These are phyloP conservation scores for Elegia similella DNA, from an alignment of 2,888 invertebrate species.

Conservation along the genomic window DNA sequence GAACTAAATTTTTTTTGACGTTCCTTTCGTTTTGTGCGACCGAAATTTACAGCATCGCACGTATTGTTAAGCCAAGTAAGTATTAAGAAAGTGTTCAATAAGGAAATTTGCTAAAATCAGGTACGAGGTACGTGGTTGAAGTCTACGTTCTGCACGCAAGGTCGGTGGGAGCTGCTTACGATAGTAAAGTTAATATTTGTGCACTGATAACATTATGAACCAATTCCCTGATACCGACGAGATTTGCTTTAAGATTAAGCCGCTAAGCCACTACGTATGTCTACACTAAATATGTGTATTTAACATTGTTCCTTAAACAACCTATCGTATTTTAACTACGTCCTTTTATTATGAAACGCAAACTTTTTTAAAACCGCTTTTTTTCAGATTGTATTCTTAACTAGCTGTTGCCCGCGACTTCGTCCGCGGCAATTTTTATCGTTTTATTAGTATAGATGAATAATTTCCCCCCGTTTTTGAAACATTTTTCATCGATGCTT, in stretches of 20 bases:
- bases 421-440: too few relatives aligned
- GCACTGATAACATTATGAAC: conserved; percentile 75
- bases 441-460: too few relatives aligned
- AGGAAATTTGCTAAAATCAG: background rate
- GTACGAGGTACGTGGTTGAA: background rate
- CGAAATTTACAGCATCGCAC: too few relatives aligned
- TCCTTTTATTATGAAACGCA: too few relatives aligned
- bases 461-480: too few relatives aligned
- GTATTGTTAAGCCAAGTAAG: too few relatives aligned
- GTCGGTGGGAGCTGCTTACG: conserved; percentile 63
- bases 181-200: conserved; percentile 71
- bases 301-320: conserved; percentile 37
- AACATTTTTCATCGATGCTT: too few relatives aligned
- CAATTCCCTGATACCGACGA: conserved; percentile 72
- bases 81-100: background rate
- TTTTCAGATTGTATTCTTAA: too few relatives aligned
- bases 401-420: too few relatives aligned
- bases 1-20: too few relatives aligned
- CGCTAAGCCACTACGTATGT: conserved; percentile 60
- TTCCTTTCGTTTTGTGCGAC: too few relatives aligned
- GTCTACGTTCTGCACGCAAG: conserved; percentile 41
- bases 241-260: conserved; percentile 75
- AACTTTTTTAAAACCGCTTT: too few relatives aligned
- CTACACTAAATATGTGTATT: conserved; percentile 45
- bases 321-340: conserved; percentile 21